A percentile compares a stretch with the other conserved stretches of the same genome.
Conservation (phyloP, 2,888 invertebrate species). For the Keiferia lycopersicella region DNA sequence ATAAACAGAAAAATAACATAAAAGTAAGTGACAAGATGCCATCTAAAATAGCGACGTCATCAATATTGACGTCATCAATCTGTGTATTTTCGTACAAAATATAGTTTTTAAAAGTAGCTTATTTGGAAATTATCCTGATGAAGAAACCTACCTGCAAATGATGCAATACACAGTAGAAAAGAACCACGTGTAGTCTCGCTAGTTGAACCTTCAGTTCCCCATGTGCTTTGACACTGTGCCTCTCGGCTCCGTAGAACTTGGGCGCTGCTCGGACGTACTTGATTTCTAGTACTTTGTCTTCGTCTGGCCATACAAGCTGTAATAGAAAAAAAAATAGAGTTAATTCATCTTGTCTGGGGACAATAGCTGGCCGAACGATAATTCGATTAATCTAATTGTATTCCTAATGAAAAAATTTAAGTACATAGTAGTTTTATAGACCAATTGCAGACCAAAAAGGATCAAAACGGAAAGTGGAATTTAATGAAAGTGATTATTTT, state of each 20-base stretch:
- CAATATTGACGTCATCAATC: too few species aligned
- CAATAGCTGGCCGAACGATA: neutral
- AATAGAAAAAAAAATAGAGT: neutral
- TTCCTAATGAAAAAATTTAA: too few species aligned
- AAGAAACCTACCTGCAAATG: constrained; percentile 86
- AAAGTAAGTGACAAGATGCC: too few species aligned
- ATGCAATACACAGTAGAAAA: constrained; percentile 83
- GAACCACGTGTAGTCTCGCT: constrained; percentile 86
- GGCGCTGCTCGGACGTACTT: constrained; percentile 88
- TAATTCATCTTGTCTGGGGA: neutral
- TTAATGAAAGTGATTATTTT: too few species aligned
- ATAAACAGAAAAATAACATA: too few species aligned
- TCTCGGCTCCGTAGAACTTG: constrained; percentile 72
- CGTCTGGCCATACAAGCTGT: constrained; percentile 88
- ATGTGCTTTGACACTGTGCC: constrained; percentile 81
- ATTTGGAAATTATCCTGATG: too few species aligned
- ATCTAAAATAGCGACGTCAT: too few species aligned
- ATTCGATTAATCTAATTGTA: neutral
- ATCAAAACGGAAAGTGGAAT: too few species aligned
- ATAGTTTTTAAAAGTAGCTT: too few species aligned
- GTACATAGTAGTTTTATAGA: too few species aligned
- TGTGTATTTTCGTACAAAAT: too few species aligned
- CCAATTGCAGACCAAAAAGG: too few species aligned
- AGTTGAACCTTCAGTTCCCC: constrained; percentile 86
- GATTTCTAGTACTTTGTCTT: constrained; percentile 89